Evolutionary conservation across 2,113 vertebrate genomes (phyloP).

Genomic region (Chamaetylas fuelleborni): DNA sequence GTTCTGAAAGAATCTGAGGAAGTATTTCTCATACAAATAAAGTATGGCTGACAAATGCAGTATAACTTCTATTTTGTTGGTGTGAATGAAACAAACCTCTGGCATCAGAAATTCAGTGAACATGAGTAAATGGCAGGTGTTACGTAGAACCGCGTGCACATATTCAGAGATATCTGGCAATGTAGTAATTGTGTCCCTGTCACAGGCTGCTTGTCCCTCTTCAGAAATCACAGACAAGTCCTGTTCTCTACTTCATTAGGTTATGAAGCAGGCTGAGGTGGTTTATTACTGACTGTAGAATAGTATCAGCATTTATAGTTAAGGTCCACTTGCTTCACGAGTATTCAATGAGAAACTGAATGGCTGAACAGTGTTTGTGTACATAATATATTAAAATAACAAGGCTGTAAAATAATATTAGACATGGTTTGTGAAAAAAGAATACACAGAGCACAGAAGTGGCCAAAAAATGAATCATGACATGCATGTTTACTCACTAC

Average conservation of each 20-base stretch:
- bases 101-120: not conserved
- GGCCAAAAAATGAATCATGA: not conserved
- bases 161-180: not conserved
- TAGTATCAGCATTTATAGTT: not conserved
- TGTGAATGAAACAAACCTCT: not conserved
- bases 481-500: not conserved
- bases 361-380: not conserved
- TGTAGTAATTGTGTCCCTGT: fast-evolving
- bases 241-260: not conserved
- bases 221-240: not conserved
- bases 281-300: not conserved
- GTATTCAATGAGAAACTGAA: not conserved
- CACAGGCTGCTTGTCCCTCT: not conserved
- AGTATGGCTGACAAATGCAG: not conserved
- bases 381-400: not conserved
- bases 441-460: not conserved
- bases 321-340: not conserved
- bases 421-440: not conserved
- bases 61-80: not conserved
- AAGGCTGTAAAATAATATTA: not conserved
- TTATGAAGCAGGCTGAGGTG: not conserved
- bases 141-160: not conserved
- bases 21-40: not conserved
- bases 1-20: not conserved
- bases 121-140: not conserved